phyloP scores from a whole-genome alignment of 1,140 invertebrate species.

The Hesperophylax magnus region DNA sequence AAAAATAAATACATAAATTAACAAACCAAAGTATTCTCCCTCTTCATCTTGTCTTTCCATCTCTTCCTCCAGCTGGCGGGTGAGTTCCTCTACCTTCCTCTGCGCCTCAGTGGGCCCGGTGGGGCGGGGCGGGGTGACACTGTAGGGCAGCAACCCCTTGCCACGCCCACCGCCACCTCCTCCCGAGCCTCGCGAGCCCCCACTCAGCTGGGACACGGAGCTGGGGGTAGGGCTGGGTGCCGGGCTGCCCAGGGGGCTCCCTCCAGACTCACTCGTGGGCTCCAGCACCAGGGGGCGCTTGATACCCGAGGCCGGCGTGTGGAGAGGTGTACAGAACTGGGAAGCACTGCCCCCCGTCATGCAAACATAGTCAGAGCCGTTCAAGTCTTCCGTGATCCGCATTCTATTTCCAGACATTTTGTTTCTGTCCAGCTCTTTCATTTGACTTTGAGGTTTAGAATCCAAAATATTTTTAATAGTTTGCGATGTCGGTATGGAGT shows the following conservation, averaged over 20 bases:
- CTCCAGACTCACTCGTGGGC: conserved; percentile 51
- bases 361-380: conserved; percentile 80
- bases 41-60: conserved; percentile 95
- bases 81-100: conserved; percentile 91
- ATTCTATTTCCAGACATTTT: conserved; percentile 61
- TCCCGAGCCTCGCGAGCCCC: conserved; percentile 65
- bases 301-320: conserved; percentile 59
- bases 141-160: conserved; percentile 88
- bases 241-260: conserved; percentile 63
- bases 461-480: conserved; percentile 49
- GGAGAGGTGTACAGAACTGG: conserved; percentile 51
- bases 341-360: conserved; percentile 75
- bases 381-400: conserved; percentile 73
- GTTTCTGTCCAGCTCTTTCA: conserved; percentile 62
- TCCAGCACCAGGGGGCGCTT: conserved; percentile 66
- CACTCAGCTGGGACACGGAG: conserved; percentile 67
- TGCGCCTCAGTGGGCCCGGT: conserved; percentile 91
- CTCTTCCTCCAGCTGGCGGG: conserved; percentile 91
- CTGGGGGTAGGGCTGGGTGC: conserved; percentile 70
- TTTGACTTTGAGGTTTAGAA: conserved; percentile 60
- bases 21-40: conserved; percentile 94
- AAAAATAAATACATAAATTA: too few relatives aligned
- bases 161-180: conserved; percentile 74
- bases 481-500: conserved; percentile 63
- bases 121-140: conserved; percentile 88